These are phyloP conservation scores for Parauchenoglanis ngamensis DNA, from an alignment of 2,797 vertebrate genomes.

Conservation along the genomic window DNA sequence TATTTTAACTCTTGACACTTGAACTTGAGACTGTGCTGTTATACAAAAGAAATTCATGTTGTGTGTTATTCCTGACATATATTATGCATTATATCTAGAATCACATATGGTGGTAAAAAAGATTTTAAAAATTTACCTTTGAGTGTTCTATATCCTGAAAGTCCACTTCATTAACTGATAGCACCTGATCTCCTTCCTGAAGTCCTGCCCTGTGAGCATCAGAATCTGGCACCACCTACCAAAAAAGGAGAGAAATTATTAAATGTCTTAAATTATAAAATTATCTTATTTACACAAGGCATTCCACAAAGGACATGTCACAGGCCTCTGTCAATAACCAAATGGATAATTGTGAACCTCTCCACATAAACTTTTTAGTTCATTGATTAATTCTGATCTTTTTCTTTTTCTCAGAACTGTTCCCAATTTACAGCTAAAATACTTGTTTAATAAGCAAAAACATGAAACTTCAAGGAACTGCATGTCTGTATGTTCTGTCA, in stretches of 20 bases:
- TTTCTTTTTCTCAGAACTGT: neutral
- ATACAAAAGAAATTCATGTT: neutral
- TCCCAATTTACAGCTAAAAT: neutral
- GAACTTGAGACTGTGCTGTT: neutral
- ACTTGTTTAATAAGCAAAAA: neutral
- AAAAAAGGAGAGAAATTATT: neutral
- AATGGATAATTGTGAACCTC: neutral
- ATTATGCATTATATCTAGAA: neutral
- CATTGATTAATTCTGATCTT: neutral
- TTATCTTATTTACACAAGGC: neutral
- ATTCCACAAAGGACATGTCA: neutral
- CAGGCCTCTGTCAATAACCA: neutral
- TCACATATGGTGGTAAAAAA: neutral
- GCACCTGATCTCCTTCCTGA: slow-evolving; percentile 96
- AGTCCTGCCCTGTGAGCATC: slow-evolving; percentile 94
- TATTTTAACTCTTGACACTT: too few relatives aligned
- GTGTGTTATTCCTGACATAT: neutral
- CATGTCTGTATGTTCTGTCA: neutral
- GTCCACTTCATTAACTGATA: slow-evolving; percentile 96
- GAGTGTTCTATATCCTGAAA: slow-evolving; percentile 99
- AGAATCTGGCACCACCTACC: slow-evolving; percentile 93
- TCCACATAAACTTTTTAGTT: neutral
- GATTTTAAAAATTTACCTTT: slow-evolving; percentile 72
- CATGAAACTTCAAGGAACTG: neutral
- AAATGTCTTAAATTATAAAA: too few relatives aligned